Percentiles rank a stretch among this genome's conserved stretches.
Evolutionary conservation across 2,113 vertebrate species (phyloP).

Genomic region (Corvus cornix): DNA sequence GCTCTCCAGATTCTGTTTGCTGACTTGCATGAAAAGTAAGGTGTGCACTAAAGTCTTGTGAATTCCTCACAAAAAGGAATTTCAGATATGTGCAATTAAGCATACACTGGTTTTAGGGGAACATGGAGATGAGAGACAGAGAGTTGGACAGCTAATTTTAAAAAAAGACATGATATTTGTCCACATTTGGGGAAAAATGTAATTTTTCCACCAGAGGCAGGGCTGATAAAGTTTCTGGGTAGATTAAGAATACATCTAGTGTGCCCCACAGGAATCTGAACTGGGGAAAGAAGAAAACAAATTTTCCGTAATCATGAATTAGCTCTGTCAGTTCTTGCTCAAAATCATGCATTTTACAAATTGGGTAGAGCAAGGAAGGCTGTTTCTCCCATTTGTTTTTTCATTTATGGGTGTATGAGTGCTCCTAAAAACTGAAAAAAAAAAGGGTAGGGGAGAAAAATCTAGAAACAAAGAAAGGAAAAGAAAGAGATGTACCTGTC

Average conservation of each 20-base stretch:
- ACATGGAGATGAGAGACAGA: background rate
- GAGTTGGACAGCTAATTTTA: background rate
- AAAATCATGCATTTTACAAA: background rate
- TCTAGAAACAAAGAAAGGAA: constrained; percentile 21
- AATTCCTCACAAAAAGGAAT: background rate
- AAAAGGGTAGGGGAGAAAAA: background rate
- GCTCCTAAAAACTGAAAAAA: background rate
- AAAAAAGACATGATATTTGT: background rate
- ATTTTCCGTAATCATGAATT: background rate
- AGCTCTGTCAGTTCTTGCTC: background rate
- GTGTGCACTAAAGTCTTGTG: background rate
- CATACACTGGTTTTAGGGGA: background rate
- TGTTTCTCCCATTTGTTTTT: background rate
- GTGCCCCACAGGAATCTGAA: background rate
- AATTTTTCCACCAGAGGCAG: background rate
- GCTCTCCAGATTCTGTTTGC: background rate
- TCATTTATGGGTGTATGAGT: background rate
- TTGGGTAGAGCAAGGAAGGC: background rate
- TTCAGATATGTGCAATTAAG: background rate
- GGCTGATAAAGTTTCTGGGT: background rate
- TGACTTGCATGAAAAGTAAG: background rate
- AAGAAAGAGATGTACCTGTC: constrained; percentile 68
- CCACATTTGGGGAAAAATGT: background rate
- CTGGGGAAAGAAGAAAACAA: background rate
- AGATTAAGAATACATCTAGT: background rate